A percentile compares a stretch with the other conserved stretches of the same genome.
These are phyloP conservation scores for Nerophis ophidion DNA, from an alignment of 2,113 vertebrate species.

Conservation along the genomic window DNA sequence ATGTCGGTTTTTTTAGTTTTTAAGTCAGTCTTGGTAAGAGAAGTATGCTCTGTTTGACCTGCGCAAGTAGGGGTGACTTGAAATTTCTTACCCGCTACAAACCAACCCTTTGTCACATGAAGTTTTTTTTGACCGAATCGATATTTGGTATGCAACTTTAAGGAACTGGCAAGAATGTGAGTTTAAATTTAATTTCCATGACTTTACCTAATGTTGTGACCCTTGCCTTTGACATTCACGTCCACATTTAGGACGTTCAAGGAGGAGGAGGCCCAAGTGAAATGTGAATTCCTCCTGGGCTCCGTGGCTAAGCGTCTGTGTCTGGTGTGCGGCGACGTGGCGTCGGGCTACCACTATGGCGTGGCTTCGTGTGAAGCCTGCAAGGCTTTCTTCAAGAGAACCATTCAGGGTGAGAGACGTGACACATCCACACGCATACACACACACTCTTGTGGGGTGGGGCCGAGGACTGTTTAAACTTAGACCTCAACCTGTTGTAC, in stretches of 20 bases:
- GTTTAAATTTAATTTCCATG: no score
- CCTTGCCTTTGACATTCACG: neutral
- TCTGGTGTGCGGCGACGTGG: constrained; percentile 71
- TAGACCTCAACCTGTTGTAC: constrained; percentile 55
- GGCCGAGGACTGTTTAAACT: neutral
- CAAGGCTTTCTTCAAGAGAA: constrained; percentile 76
- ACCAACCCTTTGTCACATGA: no score
- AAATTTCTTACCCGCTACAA: no score
- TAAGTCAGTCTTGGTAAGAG: no score
- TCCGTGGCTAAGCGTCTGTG: constrained; percentile 78
- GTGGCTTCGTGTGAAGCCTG: constrained; percentile 75
- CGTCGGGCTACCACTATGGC: constrained; percentile 73
- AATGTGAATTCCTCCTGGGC: constrained; percentile 79
- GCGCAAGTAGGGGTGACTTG: no score
- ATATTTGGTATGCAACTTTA: no score
- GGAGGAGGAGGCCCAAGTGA: constrained; percentile 61
- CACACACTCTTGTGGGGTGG: constrained; percentile 2
- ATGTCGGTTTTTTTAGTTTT: no score
- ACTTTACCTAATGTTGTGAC: neutral
- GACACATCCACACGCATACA: constrained; percentile 18
- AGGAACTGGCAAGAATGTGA: no score
- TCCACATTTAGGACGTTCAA: constrained; percentile 44
- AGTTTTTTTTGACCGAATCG: no score
- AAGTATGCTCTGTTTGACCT: no score
- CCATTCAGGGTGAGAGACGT: constrained; percentile 71